phyloP scores from a whole-genome alignment of 2,888 invertebrate species.

The Spisula subtruncata region DNA sequence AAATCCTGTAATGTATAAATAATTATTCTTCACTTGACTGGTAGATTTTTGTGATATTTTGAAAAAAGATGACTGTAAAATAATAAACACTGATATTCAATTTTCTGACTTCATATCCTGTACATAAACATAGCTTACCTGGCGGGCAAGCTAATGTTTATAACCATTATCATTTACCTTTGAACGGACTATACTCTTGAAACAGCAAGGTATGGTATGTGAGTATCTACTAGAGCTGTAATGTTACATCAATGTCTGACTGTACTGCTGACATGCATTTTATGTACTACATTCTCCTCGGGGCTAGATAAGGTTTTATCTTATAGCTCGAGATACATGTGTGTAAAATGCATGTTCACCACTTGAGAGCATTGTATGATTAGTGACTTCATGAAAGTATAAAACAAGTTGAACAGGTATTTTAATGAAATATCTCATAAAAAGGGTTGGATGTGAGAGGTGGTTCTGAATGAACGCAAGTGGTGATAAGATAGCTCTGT shows the following conservation, averaged over 20 bases:
- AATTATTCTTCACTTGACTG: not conserved
- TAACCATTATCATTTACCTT: too few relatives aligned
- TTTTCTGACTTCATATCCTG: too few relatives aligned
- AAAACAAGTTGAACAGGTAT: not conserved
- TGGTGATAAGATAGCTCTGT: too few relatives aligned
- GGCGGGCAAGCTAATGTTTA: too few relatives aligned
- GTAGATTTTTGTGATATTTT: not conserved
- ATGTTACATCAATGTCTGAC: not conserved
- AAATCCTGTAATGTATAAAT: not conserved
- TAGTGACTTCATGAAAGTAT: not conserved
- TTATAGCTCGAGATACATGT: not conserved
- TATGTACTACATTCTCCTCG: not conserved
- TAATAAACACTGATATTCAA: not conserved
- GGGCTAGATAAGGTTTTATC: not conserved
- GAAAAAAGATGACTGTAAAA: not conserved
- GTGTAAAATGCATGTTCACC: not conserved
- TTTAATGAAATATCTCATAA: not conserved
- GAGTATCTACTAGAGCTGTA: not conserved
- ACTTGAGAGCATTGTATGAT: not conserved
- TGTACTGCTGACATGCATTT: slow-evolving; percentile 11
- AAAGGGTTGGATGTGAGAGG: not conserved
- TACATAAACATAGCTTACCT: too few relatives aligned
- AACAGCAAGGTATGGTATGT: not conserved
- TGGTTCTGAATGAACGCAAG: too few relatives aligned
- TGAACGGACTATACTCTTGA: too few relatives aligned